phyloP scores from a whole-genome alignment of 2,888 invertebrate genomes.

The Belgica antarctica region DNA sequence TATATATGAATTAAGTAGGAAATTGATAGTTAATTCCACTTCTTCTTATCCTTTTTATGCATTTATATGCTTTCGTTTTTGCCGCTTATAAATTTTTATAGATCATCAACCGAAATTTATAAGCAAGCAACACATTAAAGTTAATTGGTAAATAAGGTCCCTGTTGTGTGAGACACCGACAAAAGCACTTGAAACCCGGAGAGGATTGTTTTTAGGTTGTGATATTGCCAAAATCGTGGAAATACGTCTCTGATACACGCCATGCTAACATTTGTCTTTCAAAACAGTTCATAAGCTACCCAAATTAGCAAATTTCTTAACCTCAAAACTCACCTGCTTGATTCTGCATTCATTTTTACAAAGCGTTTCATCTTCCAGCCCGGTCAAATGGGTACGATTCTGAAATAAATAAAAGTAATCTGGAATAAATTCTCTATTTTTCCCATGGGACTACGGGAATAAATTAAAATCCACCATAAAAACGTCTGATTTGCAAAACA shows the following conservation, averaged over 20 bases:
- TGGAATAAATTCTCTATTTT: conserved; percentile 14
- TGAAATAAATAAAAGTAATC: too few species aligned
- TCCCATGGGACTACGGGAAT: conserved; percentile 25
- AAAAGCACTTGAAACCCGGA: conserved; percentile 20
- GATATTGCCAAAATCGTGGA: too few species aligned
- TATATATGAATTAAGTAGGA: conserved; percentile 45
- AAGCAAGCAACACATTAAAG: conserved; percentile 24
- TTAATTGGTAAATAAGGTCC: conserved; percentile 36
- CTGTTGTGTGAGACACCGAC: conserved; percentile 29
- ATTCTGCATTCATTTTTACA: conserved; percentile 70
- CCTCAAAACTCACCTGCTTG: conserved; percentile 63
- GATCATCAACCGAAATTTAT: conserved; percentile 20
- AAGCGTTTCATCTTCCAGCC: conserved; percentile 65
- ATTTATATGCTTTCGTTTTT: conserved; percentile 27
- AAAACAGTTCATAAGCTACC: too few species aligned
- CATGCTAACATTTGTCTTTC: too few species aligned
- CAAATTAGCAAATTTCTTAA: too few species aligned
- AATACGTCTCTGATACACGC: too few species aligned
- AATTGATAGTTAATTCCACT: conserved; percentile 45
- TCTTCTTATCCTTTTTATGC: conserved; percentile 44
- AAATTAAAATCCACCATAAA: conserved; percentile 32
- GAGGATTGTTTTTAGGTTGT: not conserved
- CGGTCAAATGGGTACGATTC: conserved; percentile 60
- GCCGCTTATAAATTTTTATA: not conserved
- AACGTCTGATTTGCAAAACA: conserved; percentile 36